Conservation (phyloP, 2,113 vertebrate species). For the Syrmaticus mikado region DNA sequence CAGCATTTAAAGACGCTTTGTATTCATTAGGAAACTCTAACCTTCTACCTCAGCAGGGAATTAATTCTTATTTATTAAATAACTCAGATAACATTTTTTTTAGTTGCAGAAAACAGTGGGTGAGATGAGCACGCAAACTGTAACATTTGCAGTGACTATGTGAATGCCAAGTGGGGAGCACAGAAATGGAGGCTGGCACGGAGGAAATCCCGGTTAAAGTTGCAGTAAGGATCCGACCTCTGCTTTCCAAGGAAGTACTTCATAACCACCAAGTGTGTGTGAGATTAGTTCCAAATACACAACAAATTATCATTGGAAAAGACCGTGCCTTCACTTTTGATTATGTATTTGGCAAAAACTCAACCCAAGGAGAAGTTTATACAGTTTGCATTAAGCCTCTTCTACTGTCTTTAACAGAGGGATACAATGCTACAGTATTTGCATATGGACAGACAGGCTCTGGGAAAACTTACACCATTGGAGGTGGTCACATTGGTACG, state of each 20-base stretch:
- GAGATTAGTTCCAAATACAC: conserved; percentile 79
- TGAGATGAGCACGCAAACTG: not conserved
- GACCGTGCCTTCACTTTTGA: conserved; percentile 89
- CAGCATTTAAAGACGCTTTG: not conserved
- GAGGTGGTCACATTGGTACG: conserved; percentile 84
- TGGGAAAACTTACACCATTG: conserved; percentile 92
- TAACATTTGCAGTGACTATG: conserved; percentile 27
- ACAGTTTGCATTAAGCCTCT: conserved; percentile 85
- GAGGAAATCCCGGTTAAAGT: conserved; percentile 88
- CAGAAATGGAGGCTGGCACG: conserved; percentile 68
- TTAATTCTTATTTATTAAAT: not conserved
- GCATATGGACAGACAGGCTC: conserved; percentile 94
- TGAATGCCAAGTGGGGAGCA: conserved; percentile 2
- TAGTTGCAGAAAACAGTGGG: conserved; percentile 12
- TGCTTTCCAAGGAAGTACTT: conserved; percentile 88
- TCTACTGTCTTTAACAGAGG: conserved; percentile 82
- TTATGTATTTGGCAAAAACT: conserved; percentile 87
- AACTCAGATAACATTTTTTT: conserved; percentile 22
- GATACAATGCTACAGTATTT: conserved; percentile 92
- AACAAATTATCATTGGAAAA: conserved; percentile 85
- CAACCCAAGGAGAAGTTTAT: conserved; percentile 88
- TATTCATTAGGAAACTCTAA: not conserved
- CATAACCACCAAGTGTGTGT: conserved; percentile 87
- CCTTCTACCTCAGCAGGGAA: not conserved
- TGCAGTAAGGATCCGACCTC: conserved; percentile 89